A percentile compares a stretch with the other conserved stretches of the same genome.
These are phyloP conservation scores for Hedychridium roseum DNA, from an alignment of 2,888 invertebrate genomes.

Conservation along the genomic window DNA sequence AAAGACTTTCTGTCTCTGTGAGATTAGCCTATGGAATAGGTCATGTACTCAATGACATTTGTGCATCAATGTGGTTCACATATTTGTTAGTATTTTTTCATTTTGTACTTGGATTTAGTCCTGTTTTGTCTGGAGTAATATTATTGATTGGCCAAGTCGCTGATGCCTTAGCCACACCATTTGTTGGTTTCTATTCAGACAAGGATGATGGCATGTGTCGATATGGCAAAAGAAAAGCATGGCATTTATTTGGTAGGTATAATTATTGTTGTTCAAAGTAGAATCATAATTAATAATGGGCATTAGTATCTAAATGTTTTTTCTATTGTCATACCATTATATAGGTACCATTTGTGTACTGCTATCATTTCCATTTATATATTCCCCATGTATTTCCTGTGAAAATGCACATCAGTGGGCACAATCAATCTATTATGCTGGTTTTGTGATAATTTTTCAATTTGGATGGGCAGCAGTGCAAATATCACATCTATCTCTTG, in stretches of 20 bases:
- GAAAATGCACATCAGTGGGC: slow-evolving; percentile 72
- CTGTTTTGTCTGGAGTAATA: slow-evolving; percentile 67
- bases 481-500: slow-evolving; percentile 89
- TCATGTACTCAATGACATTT: slow-evolving; percentile 90
- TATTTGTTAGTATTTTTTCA: slow-evolving; percentile 86
- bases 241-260: slow-evolving; percentile 87
- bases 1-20: slow-evolving; percentile 59
- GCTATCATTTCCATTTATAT: slow-evolving; percentile 86
- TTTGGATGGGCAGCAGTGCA: slow-evolving; percentile 94
- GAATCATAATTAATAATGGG: no score
- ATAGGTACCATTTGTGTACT: slow-evolving; percentile 79
- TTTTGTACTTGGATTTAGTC: slow-evolving; percentile 66
- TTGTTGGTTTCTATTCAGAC: slow-evolving; percentile 87
- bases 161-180: slow-evolving; percentile 86
- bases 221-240: slow-evolving; percentile 85
- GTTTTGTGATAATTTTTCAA: slow-evolving; percentile 85
- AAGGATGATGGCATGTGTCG: slow-evolving; percentile 73
- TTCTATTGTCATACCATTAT: background rate
- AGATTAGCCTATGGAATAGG: slow-evolving; percentile 78
- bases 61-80: slow-evolving; percentile 94
- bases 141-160: slow-evolving; percentile 85
- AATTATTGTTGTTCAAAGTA: no score
- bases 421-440: slow-evolving; percentile 77
- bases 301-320: slow-evolving; percentile 5
- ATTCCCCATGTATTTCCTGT: slow-evolving; percentile 78